Base-by-base conservation (phyloP, 2,797 vertebrate genomes). In the Etheostoma nigrum region DNA sequence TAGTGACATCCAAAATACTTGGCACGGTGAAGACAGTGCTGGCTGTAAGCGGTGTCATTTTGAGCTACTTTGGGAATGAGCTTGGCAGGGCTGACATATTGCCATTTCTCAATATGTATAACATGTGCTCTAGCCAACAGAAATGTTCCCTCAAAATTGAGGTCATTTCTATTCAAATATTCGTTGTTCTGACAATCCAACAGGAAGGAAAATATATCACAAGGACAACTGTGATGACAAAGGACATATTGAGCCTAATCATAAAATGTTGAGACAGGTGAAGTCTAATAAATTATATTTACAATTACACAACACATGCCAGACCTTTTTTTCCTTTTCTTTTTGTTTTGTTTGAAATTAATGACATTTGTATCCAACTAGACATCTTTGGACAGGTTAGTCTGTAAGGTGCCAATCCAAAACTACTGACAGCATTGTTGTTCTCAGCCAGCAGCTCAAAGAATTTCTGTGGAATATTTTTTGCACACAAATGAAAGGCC, bases 111-210 rank as follows among this genome's bases (percentile, higher is more conserved):
- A 78, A 81, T 72, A 88, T 82, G 79, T 74, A 76, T 63, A 77
- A 83, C 64, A 67, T 30, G n/a, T 69, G 8, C 76, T 74, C 57
- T 59, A 85, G 70, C 76, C 63, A 89, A 91, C 89, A 88, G 57
- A 86, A 86, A 86, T 82, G 73, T 89, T 89, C 67, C 72, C 70
- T 74, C 14, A 2, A 86, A 84, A 91, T 84, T 81, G 82, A 85
- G 89, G 86, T 87, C 27, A 89, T 82, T 87, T 83, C 76, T 78
- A 74, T 86, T 90, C 81, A 84, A 80, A 88, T 67, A 75, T 81
- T 79, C 90, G 73, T 82, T 91, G 55, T 81, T 57, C 44, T 78
- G 76, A 74, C 73, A 74, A 73, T 86, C 58, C 47, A 82, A 67
- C 73, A 47, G 68, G 54, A 77, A 44, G 19, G 44, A 59, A 67